phyloP scores from a whole-genome alignment of 1,140 invertebrate species.

The Bradysia coprophila region DNA sequence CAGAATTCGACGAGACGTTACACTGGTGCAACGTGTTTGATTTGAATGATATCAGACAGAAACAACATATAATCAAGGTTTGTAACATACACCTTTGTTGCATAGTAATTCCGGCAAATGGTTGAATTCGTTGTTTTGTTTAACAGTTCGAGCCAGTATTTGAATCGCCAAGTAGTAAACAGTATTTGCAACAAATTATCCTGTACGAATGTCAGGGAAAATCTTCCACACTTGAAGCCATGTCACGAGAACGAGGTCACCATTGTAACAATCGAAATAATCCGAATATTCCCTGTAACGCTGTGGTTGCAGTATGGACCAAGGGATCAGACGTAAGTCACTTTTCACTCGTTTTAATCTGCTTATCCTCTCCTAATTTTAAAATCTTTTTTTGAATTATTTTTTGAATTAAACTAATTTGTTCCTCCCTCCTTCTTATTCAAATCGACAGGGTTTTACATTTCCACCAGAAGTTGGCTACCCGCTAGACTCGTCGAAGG shows the following conservation, averaged over 20 bases:
- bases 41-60: slow-evolving; percentile 36
- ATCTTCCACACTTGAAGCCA: slow-evolving; percentile 21
- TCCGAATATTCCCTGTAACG: slow-evolving; percentile 34
- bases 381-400: too few species aligned
- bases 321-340: slow-evolving; percentile 23
- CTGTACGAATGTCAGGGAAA: slow-evolving; percentile 48
- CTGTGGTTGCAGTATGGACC: slow-evolving; percentile 41
- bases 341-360: not conserved
- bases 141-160: slow-evolving; percentile 42
- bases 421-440: too few species aligned
- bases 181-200: slow-evolving; percentile 48
- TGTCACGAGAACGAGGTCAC: slow-evolving; percentile 28
- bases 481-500: slow-evolving; percentile 31
- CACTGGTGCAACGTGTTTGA: slow-evolving; percentile 48
- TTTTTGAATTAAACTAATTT: too few species aligned
- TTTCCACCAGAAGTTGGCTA: slow-evolving; percentile 41
- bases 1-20: slow-evolving; percentile 35
- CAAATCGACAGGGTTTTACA: slow-evolving; percentile 39
- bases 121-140: not conserved
- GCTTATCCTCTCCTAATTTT: too few species aligned
- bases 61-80: slow-evolving; percentile 48
- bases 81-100: not conserved
- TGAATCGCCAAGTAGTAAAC: slow-evolving; percentile 33
- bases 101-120: not conserved
- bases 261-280: slow-evolving; percentile 31